Conservation (phyloP, 2,888 invertebrate species). For the Amphimallon solstitiale region DNA sequence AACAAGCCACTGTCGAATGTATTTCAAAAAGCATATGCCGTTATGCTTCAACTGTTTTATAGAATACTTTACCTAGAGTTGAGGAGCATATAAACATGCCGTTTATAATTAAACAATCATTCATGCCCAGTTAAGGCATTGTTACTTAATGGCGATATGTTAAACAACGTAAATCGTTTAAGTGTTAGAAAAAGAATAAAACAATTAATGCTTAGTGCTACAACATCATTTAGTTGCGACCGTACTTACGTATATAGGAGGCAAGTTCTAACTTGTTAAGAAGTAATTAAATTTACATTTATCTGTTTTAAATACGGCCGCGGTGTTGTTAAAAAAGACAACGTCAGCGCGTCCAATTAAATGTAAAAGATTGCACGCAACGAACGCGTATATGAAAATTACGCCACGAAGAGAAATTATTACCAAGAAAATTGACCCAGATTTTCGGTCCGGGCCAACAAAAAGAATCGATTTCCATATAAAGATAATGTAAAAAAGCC, state of each 20-base stretch:
- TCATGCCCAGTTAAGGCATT: neutral
- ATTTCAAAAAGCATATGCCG: too few species aligned
- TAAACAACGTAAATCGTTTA: neutral
- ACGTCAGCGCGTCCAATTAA: constrained; percentile 28
- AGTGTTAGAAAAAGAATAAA: neutral
- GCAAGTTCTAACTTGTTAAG: neutral
- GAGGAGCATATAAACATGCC: too few species aligned
- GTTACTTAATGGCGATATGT: too few species aligned
- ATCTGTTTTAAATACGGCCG: constrained; percentile 2
- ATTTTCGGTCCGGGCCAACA: constrained; percentile 31
- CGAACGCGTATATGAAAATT: constrained; percentile 37
- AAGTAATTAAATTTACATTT: constrained; percentile 23
- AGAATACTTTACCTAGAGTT: too few species aligned
- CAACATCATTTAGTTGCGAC: constrained; percentile 2
- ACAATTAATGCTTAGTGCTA: neutral
- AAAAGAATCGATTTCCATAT: constrained; percentile 42
- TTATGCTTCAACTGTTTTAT: too few species aligned
- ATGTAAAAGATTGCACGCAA: constrained; percentile 30
- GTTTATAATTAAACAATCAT: neutral
- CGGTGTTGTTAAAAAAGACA: constrained; percentile 1
- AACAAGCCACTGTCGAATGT: too few species aligned
- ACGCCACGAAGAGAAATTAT: constrained; percentile 41
- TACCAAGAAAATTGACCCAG: constrained; percentile 41
- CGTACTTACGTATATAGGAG: neutral
- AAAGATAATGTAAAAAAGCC: constrained; percentile 39